Percentiles rank a stretch among this genome's conserved stretches.
These are phyloP conservation scores for Aurelia aurita complex sp. Pacific DNA, from an alignment of 30 jellyfish, hydroid and myxozoan species.

Conservation along the genomic window DNA sequence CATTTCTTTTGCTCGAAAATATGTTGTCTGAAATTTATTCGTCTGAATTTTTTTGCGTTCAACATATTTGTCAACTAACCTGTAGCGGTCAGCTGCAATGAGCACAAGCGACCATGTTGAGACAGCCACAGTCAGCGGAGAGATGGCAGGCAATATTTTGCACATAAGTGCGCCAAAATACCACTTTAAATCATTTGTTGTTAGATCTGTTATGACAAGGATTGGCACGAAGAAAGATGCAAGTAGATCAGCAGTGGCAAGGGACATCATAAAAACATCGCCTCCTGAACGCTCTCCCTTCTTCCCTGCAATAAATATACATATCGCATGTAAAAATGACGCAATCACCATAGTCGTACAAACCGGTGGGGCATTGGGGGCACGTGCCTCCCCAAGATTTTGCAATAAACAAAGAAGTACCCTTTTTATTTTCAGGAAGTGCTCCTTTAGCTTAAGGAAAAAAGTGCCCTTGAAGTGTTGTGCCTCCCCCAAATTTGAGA, in stretches of 20 bases:
- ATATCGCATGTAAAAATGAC: too few species aligned
- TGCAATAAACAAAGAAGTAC: too few species aligned
- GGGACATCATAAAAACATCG: conserved; percentile 43
- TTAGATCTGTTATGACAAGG: conserved; percentile 6
- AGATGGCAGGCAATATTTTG: conserved; percentile 33
- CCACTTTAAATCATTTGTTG: conserved; percentile 22
- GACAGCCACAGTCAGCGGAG: conserved; percentile 46
- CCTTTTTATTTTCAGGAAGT: too few species aligned
- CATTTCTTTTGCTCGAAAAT: too few species aligned
- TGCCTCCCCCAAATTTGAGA: too few species aligned
- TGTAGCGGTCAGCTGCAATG: conserved; percentile 59
- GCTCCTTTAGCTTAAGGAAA: too few species aligned
- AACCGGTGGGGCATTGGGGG: too few species aligned
- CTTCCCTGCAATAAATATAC: conserved; percentile 12
- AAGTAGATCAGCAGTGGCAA: conserved; percentile 51
- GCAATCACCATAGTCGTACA: too few species aligned
- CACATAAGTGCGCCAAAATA: conserved; percentile 36
- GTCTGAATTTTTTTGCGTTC: too few species aligned
- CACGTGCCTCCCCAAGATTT: too few species aligned
- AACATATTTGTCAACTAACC: conserved; percentile 1
- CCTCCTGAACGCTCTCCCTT: conserved; percentile 37
- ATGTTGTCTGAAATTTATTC: too few species aligned
- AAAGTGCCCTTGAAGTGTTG: too few species aligned
- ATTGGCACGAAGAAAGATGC: conserved; percentile 51
- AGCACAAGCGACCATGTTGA: conserved; percentile 68